phyloP scores from a whole-genome alignment of 2,113 vertebrate species.

The Chlorodrepanis virens region DNA sequence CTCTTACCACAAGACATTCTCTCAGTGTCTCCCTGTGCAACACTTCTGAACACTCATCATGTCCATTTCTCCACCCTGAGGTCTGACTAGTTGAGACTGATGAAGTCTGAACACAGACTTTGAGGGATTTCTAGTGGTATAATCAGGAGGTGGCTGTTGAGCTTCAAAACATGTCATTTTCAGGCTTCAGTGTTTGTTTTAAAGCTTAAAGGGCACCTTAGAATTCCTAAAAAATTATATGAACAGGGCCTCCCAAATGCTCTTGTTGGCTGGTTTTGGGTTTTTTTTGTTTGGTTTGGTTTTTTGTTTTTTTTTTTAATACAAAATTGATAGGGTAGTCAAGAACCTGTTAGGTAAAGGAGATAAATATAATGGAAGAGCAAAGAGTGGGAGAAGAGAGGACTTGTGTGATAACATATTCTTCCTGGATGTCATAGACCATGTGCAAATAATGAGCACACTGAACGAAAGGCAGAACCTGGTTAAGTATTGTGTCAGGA shows the following conservation, averaged over 20 bases:
- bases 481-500: conserved; percentile 46
- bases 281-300: neutral
- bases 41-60: conserved; percentile 39
- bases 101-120: conserved; percentile 44
- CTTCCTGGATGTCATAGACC: conserved; percentile 55
- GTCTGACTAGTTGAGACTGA: conserved; percentile 19
- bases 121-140: conserved; percentile 41
- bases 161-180: neutral
- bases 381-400: conserved; percentile 8
- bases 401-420: conserved; percentile 18
- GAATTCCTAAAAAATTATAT: neutral
- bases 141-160: conserved; percentile 42
- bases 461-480: conserved; percentile 58
- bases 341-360: neutral
- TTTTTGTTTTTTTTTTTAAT: neutral
- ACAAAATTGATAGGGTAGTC: neutral
- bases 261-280: neutral
- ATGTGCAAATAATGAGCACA: conserved; percentile 62
- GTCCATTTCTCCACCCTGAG: conserved; percentile 32
- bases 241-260: neutral
- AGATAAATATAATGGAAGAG: conserved; percentile 27
- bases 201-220: conserved; percentile 9
- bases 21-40: conserved; percentile 18
- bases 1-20: conserved; percentile 22
- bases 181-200: conserved; percentile 18